Conservation (phyloP, 2,888 invertebrate genomes). For the Leucophora obtusa region DNA sequence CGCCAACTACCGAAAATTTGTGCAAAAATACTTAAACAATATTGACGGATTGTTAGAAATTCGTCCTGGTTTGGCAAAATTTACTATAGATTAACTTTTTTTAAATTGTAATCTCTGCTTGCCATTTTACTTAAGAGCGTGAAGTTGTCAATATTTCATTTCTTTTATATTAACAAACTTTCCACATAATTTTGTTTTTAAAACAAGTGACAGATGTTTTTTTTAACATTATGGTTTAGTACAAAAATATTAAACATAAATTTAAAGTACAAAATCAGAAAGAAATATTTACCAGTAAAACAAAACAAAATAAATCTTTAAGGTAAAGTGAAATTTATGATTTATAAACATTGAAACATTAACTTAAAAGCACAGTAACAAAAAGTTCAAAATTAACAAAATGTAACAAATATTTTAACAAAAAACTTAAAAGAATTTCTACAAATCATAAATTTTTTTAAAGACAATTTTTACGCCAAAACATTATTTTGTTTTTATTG, state of each 20-base stretch:
- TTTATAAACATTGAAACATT: conserved; percentile 28
- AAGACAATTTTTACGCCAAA: conserved; percentile 57
- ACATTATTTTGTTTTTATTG: conserved; percentile 33
- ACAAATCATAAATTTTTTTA: conserved; percentile 50
- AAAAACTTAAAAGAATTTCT: conserved; percentile 45
- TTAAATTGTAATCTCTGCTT: too few relatives aligned
- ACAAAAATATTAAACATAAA: conserved; percentile 23
- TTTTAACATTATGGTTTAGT: conserved; percentile 27
- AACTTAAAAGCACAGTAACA: conserved; percentile 8
- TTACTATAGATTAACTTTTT: too few relatives aligned
- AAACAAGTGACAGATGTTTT: conserved; percentile 37
- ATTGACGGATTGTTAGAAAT: too few relatives aligned
- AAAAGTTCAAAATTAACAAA: conserved; percentile 5
- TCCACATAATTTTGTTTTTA: conserved; percentile 4
- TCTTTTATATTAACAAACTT: background rate
- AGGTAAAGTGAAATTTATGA: conserved; percentile 24
- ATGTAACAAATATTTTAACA: background rate
- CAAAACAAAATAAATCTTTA: conserved; percentile 9
- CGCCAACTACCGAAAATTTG: too few relatives aligned
- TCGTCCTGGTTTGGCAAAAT: too few relatives aligned
- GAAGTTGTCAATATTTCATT: too few relatives aligned
- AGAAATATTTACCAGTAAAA: background rate
- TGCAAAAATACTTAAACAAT: too few relatives aligned
- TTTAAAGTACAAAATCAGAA: conserved; percentile 28
- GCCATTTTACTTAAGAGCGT: too few relatives aligned